Conservation (phyloP, 2,888 invertebrate species). For the Halictus quadricinctus region DNA sequence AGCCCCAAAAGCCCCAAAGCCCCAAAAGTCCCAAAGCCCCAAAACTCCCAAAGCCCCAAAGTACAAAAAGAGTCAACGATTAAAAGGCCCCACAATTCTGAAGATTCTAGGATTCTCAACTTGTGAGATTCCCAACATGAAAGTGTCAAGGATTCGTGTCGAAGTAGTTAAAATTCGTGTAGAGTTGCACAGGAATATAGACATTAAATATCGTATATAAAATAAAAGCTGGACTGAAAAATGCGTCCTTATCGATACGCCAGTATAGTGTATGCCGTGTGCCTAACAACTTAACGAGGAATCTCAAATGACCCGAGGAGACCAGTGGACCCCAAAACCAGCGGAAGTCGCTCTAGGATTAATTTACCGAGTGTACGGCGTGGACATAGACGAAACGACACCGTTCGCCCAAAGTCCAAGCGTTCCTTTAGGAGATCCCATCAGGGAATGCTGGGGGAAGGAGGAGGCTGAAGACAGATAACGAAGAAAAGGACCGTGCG, state of each 20-base stretch:
- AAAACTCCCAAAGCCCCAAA: neutral
- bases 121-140: too few species aligned
- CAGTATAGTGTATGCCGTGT: neutral
- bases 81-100: neutral
- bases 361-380: slow-evolving; percentile 22
- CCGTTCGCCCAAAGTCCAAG: slow-evolving; percentile 10
- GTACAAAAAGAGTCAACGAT: neutral
- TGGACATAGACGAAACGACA: slow-evolving; percentile 29
- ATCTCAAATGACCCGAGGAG: slow-evolving; percentile 7
- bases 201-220: too few species aligned
- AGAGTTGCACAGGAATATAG: too few species aligned
- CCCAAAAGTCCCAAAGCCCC: too few species aligned
- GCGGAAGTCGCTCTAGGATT: slow-evolving; percentile 20
- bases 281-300: neutral
- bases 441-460: neutral
- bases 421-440: neutral
- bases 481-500: slow-evolving; percentile 54
- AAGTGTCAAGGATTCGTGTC: too few species aligned
- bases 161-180: too few species aligned
- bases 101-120: too few species aligned
- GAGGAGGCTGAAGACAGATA: neutral
- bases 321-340: slow-evolving; percentile 3
- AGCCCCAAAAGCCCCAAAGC: too few species aligned
- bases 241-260: neutral
- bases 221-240: neutral